Evolutionary conservation across 64 coral and sea anemone genomes (phyloP).

Genomic region (Montipora capricornis): DNA sequence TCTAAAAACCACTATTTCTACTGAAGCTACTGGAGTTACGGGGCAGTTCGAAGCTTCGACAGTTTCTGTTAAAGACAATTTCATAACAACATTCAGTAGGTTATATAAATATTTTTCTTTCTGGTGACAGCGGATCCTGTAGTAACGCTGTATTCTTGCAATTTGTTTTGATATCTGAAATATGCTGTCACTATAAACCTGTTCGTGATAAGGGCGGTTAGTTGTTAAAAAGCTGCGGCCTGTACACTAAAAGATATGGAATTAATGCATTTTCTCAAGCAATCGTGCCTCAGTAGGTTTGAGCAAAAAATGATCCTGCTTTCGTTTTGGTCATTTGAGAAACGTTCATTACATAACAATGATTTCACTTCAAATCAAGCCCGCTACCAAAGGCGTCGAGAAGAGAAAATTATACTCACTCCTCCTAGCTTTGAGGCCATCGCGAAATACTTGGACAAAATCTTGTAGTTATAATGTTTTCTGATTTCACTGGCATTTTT

Average conservation of each 20-base stretch:
- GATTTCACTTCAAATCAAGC: not conserved
- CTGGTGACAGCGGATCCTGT: not conserved
- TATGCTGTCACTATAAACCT: no score
- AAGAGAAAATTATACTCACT: not conserved
- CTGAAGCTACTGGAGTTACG: not conserved
- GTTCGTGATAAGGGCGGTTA: no score
- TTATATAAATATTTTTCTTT: not conserved
- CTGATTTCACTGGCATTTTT: not conserved
- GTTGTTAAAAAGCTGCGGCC: no score
- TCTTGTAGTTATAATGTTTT: not conserved
- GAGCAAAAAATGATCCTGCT: not conserved
- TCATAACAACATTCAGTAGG: not conserved
- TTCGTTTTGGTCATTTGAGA: slow-evolving; percentile 4
- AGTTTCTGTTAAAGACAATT: not conserved
- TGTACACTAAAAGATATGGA: no score
- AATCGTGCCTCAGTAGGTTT: not conserved
- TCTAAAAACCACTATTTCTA: not conserved
- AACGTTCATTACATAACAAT: not conserved
- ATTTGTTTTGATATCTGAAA: no score
- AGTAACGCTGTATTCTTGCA: no score
- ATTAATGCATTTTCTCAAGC: no score
- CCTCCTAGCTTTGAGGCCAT: slow-evolving; percentile 12
- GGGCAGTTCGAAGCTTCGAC: not conserved
- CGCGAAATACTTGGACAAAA: slow-evolving; percentile 4
- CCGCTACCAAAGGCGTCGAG: not conserved